Evolutionary conservation across 1,140 invertebrate genomes (phyloP), one percentile per base, ranked within the genome.

Genomic region (Diploscapter pachys): DNA sequence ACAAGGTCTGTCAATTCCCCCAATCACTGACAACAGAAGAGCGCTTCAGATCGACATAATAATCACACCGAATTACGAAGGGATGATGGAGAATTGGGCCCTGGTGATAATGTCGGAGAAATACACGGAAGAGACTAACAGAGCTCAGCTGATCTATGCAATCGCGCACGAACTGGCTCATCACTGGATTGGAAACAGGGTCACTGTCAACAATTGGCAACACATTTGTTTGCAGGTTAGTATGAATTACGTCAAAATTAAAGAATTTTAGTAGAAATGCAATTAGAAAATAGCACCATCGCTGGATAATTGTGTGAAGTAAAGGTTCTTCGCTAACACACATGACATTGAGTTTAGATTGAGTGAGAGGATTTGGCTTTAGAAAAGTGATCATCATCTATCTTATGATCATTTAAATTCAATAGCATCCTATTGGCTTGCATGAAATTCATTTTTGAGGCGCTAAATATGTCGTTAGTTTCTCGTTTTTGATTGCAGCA

Each of bases 11-110:
- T n/a, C 4, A n/a, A 54, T 5, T 4, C 13, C 2, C 57, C 50
- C 48, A 31, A 55, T 54, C 48, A 51, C 13, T 57, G 54, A 4
- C 6, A 13, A 3, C 3, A 4, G 11, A 62, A 3, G 4, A 51
- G 13, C 50, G 13, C 54, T 71, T 62, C 74, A 76, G 75, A 66
- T 76, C 4, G 75, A 76, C 53, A 50, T 76, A 13, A 57, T 76
- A 52, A 49, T 76, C 3, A 71, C 72, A 59, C 68, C 52, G 3
- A 56, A 64, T 31, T 76, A 76, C 63, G 75, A 76, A 11, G 75
- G 75, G 4, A 71, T 69, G 67, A 76, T 76, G 75, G 75, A 76
- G 49, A 76, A 76, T 53, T 76, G 75, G 75, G 75, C 69, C 11
- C 75, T 72, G 56, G 63, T 76, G 48, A 63, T 64, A 11, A 63